These are phyloP conservation scores for Drosophila nikananu DNA, from an alignment of 1,140 invertebrate species.

Conservation along the genomic window DNA sequence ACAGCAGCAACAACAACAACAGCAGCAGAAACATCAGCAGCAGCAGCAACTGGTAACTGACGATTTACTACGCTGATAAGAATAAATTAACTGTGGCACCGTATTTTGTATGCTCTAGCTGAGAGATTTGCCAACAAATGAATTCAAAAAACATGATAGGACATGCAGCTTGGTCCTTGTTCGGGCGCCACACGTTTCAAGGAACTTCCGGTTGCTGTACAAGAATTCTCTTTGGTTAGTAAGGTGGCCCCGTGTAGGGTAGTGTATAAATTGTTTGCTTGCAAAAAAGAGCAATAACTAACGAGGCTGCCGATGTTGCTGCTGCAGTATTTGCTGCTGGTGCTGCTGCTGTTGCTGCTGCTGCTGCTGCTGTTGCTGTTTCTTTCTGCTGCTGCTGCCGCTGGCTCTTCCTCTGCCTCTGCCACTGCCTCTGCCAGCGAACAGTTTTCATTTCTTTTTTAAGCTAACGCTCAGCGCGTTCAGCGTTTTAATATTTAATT, in stretches of 20 bases:
- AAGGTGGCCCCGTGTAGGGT: too few relatives aligned
- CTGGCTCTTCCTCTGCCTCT: neutral
- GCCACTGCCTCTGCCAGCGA: slow-evolving; percentile 4
- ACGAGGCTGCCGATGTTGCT: slow-evolving; percentile 37
- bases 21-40: slow-evolving; percentile 11
- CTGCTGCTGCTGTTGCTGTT: slow-evolving; percentile 1
- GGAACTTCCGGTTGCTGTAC: neutral
- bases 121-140: neutral
- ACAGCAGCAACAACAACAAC: slow-evolving; percentile 1
- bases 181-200: neutral
- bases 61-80: slow-evolving; percentile 73
- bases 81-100: slow-evolving; percentile 12
- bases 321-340: slow-evolving; percentile 19
- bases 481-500: slow-evolving; percentile 81
- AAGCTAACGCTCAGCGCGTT: slow-evolving; percentile 73
- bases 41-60: slow-evolving; percentile 37
- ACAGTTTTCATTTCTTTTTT: slow-evolving; percentile 83
- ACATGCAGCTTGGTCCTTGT: neutral
- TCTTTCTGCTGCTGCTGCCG: slow-evolving; percentile 6
- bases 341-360: slow-evolving; percentile 15
- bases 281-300: slow-evolving; percentile 47
- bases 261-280: slow-evolving; percentile 36
- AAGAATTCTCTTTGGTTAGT: neutral
- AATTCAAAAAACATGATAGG: neutral
- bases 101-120: neutral